Base-by-base conservation (phyloP, 2,113 vertebrate genomes). In the Cynoglossus semilaevis region DNA sequence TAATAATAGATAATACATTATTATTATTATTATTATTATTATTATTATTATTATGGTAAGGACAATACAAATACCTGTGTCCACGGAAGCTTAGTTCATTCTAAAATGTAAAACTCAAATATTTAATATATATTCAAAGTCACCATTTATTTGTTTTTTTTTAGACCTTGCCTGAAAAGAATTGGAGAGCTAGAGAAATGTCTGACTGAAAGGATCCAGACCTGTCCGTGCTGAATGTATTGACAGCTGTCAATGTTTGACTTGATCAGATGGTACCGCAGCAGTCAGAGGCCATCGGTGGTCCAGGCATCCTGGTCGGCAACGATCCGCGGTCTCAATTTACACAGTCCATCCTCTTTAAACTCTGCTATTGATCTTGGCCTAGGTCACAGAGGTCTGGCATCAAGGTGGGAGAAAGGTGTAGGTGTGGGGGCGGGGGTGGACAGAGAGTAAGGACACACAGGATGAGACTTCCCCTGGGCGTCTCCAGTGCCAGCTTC, bases 301-400 rank as follows among this genome's bases (percentile, higher is more conserved):
- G 78, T 76, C 70, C 61, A 61, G 67, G 68, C 38, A 48, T 75
- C 72, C 66, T 79, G 72, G 61, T 65, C 38, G 71, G 78, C 76
- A 77, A 76, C 22, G 63, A 87, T 79, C 75, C 58, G 68, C 78
- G 51, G 37, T 75, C 80, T 85, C 79, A 85, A 67, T 88, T 88
- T 88, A 83, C 81, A 76, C 85, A 71, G 77, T 74, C 67, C 66
- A 83, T 80, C 80, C 83, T 83, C 78, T 83, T 85, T 77, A 85
- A 86, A 87, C 80, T 61, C 63, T 42, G 60, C 47, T 85, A 87
- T 88, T 65, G 85, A 88, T 88, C 80, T 73, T 62, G 76, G 69
- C 77, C 72, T 63, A 80, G 85, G 87, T 85, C 84, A 85, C 41
- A 42, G 62, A 69, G 78, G 59, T 63, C 70, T 80, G 72, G 79